A percentile compares a stretch with the other conserved stretches of the same genome.
Evolutionary conservation across 2,113 vertebrate species (phyloP).

Genomic region (Hiodon alosoides): DNA sequence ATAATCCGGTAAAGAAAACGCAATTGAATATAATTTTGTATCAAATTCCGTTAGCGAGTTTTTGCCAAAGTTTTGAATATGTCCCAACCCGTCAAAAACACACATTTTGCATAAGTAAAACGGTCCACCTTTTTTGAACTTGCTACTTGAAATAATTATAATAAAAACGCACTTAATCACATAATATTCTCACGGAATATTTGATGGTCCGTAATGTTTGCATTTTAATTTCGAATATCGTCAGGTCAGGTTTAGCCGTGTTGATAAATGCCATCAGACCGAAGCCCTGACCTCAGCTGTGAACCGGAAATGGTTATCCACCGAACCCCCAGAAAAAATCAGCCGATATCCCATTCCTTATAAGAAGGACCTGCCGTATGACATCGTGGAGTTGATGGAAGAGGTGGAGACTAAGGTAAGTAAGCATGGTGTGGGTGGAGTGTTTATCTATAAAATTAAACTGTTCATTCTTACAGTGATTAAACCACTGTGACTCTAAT

Average conservation of each 20-base stretch:
- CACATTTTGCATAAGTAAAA: too few relatives aligned
- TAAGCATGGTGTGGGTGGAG: neutral
- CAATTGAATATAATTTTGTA: too few relatives aligned
- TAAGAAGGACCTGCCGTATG: constrained; percentile 73
- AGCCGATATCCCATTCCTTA: constrained; percentile 68
- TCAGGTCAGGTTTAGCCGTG: constrained; percentile 20
- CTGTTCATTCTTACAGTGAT: neutral
- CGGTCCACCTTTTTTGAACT: too few relatives aligned
- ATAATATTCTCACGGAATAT: too few relatives aligned
- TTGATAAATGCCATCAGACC: constrained; percentile 14
- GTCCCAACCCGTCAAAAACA: too few relatives aligned
- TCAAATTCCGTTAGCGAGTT: too few relatives aligned
- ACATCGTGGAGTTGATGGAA: constrained; percentile 77
- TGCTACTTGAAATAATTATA: too few relatives aligned
- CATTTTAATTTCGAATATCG: neutral
- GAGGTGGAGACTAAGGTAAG: constrained; percentile 72
- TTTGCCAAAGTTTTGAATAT: too few relatives aligned
- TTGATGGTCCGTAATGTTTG: neutral
- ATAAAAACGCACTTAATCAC: too few relatives aligned
- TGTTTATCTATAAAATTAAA: neutral
- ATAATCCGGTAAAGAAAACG: too few relatives aligned
- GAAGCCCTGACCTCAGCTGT: neutral
- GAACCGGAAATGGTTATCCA: constrained; percentile 32
- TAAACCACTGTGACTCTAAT: too few relatives aligned
- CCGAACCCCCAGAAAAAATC: constrained; percentile 43